Conservation (phyloP, 2,888 invertebrate species). For the Cheilosia vulpina region DNA sequence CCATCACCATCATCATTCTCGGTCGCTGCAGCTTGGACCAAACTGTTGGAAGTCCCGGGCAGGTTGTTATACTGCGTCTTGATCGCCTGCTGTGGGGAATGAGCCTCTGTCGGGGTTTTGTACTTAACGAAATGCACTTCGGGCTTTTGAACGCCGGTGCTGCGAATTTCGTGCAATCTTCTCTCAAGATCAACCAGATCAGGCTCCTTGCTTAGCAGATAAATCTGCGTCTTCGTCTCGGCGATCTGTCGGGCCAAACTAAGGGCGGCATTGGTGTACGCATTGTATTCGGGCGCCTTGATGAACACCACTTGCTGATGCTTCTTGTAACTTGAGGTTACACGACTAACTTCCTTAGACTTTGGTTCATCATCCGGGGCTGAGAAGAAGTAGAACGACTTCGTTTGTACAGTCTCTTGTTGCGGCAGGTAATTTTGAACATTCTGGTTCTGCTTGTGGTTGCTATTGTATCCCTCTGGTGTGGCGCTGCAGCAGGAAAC, state of each 20-base stretch:
- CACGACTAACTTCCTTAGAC: background rate
- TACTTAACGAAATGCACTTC: constrained; percentile 77
- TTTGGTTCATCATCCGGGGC: constrained; percentile 24
- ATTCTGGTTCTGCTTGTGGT: background rate
- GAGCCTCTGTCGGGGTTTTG: constrained; percentile 67
- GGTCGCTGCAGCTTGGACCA: constrained; percentile 12
- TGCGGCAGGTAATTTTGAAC: background rate
- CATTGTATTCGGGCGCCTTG: constrained; percentile 68
- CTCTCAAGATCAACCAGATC: constrained; percentile 43
- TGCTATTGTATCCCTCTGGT: constrained; percentile 36
- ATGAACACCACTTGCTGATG: constrained; percentile 73
- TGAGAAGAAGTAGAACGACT: constrained; percentile 49
- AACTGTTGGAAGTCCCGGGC: constrained; percentile 20
- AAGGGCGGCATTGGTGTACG: constrained; percentile 48
- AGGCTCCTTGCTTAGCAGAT: constrained; percentile 76
- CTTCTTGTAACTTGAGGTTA: constrained; percentile 31
- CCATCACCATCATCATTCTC: background rate
- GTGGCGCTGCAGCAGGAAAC: constrained; percentile 35
- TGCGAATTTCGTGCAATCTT: constrained; percentile 45
- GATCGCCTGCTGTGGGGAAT: constrained; percentile 56
- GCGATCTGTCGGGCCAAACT: constrained; percentile 69
- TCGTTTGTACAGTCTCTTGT: constrained; percentile 9
- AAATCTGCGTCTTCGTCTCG: constrained; percentile 72
- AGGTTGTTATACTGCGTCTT: constrained; percentile 53
- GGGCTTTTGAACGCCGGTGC: constrained; percentile 41